Percentiles rank a stretch among this genome's conserved stretches.
Conservation (phyloP, 2,888 invertebrate species). For the Alitta virens region DNA sequence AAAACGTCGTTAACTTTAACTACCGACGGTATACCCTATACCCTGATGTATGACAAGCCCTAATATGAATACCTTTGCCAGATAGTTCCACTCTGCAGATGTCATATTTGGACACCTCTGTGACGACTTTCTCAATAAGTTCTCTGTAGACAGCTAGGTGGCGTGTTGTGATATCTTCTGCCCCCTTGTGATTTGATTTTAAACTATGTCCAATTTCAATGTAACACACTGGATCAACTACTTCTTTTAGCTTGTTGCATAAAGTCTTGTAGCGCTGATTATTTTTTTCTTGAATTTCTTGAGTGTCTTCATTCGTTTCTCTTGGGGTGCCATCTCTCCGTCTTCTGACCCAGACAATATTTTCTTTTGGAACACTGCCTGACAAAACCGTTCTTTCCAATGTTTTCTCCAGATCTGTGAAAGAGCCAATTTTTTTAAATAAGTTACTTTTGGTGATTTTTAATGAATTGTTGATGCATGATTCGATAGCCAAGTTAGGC, state of each 20-base stretch:
- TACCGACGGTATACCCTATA: too few relatives aligned
- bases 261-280: conserved; percentile 8
- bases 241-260: conserved; percentile 4
- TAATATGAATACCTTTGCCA: conserved; percentile 13
- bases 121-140: conserved; percentile 4
- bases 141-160: neutral
- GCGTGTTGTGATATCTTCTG: neutral
- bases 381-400: conserved; percentile 10
- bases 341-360: conserved; percentile 10
- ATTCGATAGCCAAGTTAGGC: too few relatives aligned
- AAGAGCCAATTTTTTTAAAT: too few relatives aligned
- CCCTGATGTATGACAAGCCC: too few relatives aligned
- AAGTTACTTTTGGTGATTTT: too few relatives aligned
- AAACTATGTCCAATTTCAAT: conserved; percentile 1
- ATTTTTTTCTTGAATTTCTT: conserved; percentile 6
- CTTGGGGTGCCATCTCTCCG: neutral
- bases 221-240: conserved; percentile 2
- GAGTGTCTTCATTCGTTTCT: neutral
- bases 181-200: neutral
- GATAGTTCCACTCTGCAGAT: neutral
- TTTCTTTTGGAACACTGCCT: neutral
- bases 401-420: conserved; percentile 11
- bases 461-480: too few relatives aligned
- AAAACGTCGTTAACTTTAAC: too few relatives aligned
- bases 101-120: neutral